Conservation (phyloP, 2,113 vertebrate genomes). For the Rhinopomastus cyanomelas region DNA sequence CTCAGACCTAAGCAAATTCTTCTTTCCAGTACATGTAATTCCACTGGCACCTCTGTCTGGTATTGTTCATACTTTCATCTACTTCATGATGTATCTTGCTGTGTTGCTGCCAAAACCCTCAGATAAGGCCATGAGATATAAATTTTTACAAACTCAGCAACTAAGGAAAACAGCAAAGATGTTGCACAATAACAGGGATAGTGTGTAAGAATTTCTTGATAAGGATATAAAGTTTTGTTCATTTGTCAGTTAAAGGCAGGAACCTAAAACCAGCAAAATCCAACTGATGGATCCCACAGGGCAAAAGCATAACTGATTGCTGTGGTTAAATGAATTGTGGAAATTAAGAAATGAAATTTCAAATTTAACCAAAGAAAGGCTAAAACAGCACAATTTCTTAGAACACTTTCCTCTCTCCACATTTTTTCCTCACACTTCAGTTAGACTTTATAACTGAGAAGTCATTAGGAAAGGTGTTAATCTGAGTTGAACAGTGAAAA, state of each 20-base stretch:
- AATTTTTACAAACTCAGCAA: slow-evolving; percentile 20
- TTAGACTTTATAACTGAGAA: background rate
- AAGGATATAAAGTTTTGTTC: slow-evolving; percentile 47
- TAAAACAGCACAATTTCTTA: background rate
- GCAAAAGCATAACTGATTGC: background rate
- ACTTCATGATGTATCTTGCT: slow-evolving; percentile 29
- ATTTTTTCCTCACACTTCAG: background rate
- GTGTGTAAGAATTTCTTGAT: slow-evolving; percentile 20
- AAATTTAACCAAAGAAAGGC: background rate
- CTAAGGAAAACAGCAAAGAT: slow-evolving; percentile 52
- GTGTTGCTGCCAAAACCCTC: slow-evolving; percentile 27
- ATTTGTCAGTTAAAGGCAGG: background rate
- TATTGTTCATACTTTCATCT: slow-evolving; percentile 1
- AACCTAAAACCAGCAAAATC: background rate
- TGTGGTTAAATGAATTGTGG: background rate
- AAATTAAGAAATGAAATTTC: background rate
- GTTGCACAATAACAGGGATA: background rate
- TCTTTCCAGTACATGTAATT: slow-evolving; percentile 19
- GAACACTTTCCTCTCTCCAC: background rate
- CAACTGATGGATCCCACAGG: background rate
- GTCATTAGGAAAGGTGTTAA: background rate
- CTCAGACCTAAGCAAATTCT: background rate
- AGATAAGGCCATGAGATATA: slow-evolving; percentile 33
- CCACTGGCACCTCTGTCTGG: background rate
- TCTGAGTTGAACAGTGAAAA: background rate